Base-by-base conservation (phyloP, 2,888 invertebrate species). In the Papilio protenor region DNA sequence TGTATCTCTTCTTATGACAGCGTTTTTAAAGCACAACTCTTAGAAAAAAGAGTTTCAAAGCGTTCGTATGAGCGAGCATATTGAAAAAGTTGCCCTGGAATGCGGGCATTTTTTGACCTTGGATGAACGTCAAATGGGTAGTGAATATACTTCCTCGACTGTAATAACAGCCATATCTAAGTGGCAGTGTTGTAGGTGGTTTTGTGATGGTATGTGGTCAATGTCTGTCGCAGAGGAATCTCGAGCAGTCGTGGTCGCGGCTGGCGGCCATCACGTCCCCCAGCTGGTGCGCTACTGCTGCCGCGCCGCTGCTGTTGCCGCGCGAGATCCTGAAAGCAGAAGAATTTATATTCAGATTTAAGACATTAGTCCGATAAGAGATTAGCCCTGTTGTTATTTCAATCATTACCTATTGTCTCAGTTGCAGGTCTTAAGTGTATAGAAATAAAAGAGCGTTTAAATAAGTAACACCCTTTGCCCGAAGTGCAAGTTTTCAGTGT, bases 231-330 rank as follows among this genome's bases (percentile, higher is more conserved):
- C 97, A 97, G 77, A 89, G 88, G 92, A 97, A 97, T 84, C 95
- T 92, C 69, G 95, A 93, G 90, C 97, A 97, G 90, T 96, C 96
- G 91, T 96, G 95, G 87, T 95, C 95, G 82, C 96, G 95, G 83
- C 97, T 96, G 79, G 97, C 97, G 16, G 96, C 95, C 96, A 97
- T 97, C 75, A 97, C 97, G 90, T 97, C 97, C 72, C 96, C 95
- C 79, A 97, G 95, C 87, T 97, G 97, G 83, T 95, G 94, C 16
- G 96, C 96, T 81, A 97, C 96, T 52, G 95, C 93, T 12, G 93
- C 90, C 27, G 95, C 95, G 92, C 95, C 84, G 86, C 91, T 82
- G 93, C 95, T 84, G 95, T 94, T 85, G 89, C 95, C 85, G 94
- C 96, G 92, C 95, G 96, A 90, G 80, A 97, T 95, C 90, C 97